phyloP scores from a whole-genome alignment of 2,797 vertebrate species.

The Schizopygopsis pylzovi region DNA sequence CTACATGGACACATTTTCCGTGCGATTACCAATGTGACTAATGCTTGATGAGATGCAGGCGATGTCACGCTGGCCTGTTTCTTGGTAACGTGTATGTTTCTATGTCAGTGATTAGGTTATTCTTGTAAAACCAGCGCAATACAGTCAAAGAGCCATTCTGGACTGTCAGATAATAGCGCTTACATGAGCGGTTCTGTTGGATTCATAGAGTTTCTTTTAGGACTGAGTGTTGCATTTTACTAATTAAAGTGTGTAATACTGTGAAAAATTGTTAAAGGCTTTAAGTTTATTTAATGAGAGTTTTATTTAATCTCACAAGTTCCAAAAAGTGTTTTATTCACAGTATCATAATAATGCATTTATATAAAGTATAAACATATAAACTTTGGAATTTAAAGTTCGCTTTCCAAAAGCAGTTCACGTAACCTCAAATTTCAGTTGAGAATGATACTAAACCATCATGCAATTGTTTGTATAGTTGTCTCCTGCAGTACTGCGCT shows the following conservation, averaged over 20 bases:
- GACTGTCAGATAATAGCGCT: background rate
- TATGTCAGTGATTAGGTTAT: slow-evolving; percentile 45
- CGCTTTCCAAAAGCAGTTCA: background rate
- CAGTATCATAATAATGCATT: background rate
- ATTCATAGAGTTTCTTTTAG: background rate
- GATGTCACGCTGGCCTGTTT: slow-evolving; percentile 51
- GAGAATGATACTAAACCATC: slow-evolving; percentile 14
- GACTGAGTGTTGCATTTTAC: background rate
- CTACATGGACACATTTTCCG: slow-evolving; percentile 56
- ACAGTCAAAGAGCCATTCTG: slow-evolving; percentile 21
- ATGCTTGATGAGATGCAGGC: slow-evolving; percentile 53
- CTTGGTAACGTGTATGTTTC: slow-evolving; percentile 40
- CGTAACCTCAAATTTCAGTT: background rate
- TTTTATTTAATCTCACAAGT: background rate
- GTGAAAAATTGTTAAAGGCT: background rate
- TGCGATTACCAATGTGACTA: slow-evolving; percentile 58
- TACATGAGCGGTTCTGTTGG: background rate
- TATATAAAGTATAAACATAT: background rate
- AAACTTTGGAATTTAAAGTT: background rate
- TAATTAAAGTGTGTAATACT: too few species aligned
- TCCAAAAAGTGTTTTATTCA: background rate
- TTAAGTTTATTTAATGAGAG: background rate
- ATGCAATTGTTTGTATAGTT: slow-evolving; percentile 73
- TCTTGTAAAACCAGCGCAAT: slow-evolving; percentile 40
- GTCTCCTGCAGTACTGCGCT: slow-evolving; percentile 59